These are phyloP conservation scores for Lutjanus erythropterus DNA, from an alignment of 2,113 vertebrate species.

Conservation along the genomic window DNA sequence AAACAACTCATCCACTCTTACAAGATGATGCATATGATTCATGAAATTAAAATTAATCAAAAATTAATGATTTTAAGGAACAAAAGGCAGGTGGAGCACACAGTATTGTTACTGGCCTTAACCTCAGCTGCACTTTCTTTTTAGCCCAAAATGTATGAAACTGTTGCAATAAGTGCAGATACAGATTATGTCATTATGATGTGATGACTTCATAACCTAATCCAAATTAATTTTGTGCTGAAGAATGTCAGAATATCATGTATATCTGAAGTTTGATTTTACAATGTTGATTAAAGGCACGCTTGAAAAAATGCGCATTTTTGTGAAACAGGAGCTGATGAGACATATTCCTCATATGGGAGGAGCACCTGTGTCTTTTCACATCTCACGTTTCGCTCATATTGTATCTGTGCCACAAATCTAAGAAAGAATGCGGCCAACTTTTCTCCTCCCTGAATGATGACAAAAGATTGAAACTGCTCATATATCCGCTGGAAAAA, in stretches of 20 bases:
- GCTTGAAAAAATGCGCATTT: conserved; percentile 6
- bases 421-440: conserved; percentile 46
- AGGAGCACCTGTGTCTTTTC: conserved; percentile 14
- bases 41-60: neutral
- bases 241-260: rapidly evolving
- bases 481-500: neutral
- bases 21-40: neutral
- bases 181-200: neutral
- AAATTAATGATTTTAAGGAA: neutral
- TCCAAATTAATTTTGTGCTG: neutral
- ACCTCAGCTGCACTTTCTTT: neutral
- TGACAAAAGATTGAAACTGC: conserved; percentile 39
- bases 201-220: neutral
- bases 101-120: neutral
- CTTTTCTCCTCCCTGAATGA: conserved; percentile 22
- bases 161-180: neutral
- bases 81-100: neutral
- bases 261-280: neutral
- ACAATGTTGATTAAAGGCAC: no score
- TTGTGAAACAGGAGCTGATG: neutral
- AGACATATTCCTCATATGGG: conserved; percentile 3
- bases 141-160: neutral
- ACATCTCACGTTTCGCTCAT: conserved; percentile 66
- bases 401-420: conserved; percentile 52
- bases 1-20: neutral